These are phyloP conservation scores for Luffia ferchaultella DNA, from an alignment of 2,888 invertebrate species.

Conservation along the genomic window DNA sequence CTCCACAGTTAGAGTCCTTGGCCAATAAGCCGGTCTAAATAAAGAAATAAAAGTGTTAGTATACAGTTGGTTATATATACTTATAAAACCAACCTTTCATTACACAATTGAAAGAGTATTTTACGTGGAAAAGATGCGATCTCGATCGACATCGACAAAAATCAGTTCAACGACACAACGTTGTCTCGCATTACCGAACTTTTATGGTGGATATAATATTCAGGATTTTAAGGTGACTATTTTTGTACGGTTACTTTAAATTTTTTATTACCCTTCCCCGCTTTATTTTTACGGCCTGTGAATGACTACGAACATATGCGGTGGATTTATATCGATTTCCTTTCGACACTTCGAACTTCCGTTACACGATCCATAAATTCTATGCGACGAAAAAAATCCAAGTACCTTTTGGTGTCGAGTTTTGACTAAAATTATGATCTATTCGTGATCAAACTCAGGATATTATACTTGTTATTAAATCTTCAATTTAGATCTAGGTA, in stretches of 20 bases:
- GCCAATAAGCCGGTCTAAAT: too few species aligned
- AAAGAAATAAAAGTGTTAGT: too few species aligned
- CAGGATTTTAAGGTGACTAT: conserved; percentile 10
- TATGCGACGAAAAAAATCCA: conserved; percentile 42
- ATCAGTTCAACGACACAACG: too few species aligned
- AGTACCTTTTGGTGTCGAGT: conserved; percentile 24
- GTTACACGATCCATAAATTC: conserved; percentile 41
- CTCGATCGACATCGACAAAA: too few species aligned
- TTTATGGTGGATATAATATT: conserved; percentile 27
- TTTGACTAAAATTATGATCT: not conserved
- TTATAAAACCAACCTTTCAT: too few species aligned
- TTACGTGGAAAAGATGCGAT: too few species aligned
- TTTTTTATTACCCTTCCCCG: conserved; percentile 45
- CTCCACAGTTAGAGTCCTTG: too few species aligned
- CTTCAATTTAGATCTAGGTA: too few species aligned
- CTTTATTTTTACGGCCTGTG: conserved; percentile 47
- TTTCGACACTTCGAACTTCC: conserved; percentile 48
- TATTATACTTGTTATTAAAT: conserved; percentile 1
- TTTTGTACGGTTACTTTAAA: conserved; percentile 20
- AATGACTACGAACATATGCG: conserved; percentile 56
- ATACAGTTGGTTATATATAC: too few species aligned
- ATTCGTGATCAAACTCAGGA: not conserved
- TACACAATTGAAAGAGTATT: too few species aligned
- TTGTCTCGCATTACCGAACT: conserved; percentile 21
- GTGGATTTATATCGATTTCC: conserved; percentile 58